Base-by-base conservation (phyloP, 2,888 invertebrate species). In the Agonopterix alstromeriana region DNA sequence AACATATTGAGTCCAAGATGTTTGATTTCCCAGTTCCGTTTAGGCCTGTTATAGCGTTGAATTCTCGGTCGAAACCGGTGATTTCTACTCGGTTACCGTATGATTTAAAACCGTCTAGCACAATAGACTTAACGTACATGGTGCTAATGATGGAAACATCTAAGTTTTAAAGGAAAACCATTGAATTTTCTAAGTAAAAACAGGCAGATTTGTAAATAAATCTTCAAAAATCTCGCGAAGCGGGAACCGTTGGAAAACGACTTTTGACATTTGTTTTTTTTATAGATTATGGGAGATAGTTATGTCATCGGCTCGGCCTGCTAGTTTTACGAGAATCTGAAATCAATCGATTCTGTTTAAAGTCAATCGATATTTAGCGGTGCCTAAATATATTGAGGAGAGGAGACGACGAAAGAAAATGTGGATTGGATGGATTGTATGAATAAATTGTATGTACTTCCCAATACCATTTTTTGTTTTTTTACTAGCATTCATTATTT, bases 1-100 rank as follows among this genome's bases (percentile, higher is more conserved):
- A 99, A 78, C 99, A 99, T 78, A 99, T 98, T 0, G 97, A 93
- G 87, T 99, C 99, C 51, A 99, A 90, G 71, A 99, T 96, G 72
- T 99, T 99, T 0, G 98, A 98, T 84, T 99, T 99, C 36, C 99
- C 99, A 57, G 97, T 97, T 7, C 99, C 99, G 82, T 99, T 99
- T 44, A 99, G 86, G 0, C 99, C 99, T 10, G 99, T 99, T 48
- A 99, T 99, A 3, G 99, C 99, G 69, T 99, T 99, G 76, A 99
- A 99, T 77, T 96, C 93, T 0, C 92, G 92, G 86, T 99, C 99
- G 74, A 99, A 99, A 1, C 95, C 96, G 55, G 92, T 93, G 46
- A 99, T 93, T 84, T 97, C 97, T 0, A 97, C 97, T 58, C 97
- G 90, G 60, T 95, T 94, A 0, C 98, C 98, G 69, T 99, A 99